These are phyloP conservation scores for Gymnodraco acuticeps DNA, from an alignment of 2,797 vertebrate species.

Conservation along the genomic window DNA sequence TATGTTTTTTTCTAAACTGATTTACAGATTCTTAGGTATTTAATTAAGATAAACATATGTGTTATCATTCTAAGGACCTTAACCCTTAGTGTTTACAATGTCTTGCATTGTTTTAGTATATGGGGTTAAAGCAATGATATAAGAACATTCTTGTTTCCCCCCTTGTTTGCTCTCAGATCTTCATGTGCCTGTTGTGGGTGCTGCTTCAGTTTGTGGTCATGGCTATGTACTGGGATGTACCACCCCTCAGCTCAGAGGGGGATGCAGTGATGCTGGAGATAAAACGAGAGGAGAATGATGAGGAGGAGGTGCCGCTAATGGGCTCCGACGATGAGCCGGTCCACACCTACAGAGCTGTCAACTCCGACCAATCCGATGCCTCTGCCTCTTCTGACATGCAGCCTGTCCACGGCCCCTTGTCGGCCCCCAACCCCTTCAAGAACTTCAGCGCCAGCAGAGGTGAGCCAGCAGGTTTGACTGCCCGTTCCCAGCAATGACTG, in stretches of 20 bases:
- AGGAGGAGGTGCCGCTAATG: conserved; percentile 72
- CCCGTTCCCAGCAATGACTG: conserved; percentile 41
- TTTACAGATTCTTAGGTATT: too few species aligned
- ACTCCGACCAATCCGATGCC: conserved; percentile 42
- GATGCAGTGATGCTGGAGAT: conserved; percentile 53
- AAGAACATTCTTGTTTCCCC: not conserved
- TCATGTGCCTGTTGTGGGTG: conserved; percentile 89
- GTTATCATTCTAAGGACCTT: too few species aligned
- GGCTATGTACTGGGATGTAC: conserved; percentile 84
- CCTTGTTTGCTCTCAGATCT: conserved; percentile 76
- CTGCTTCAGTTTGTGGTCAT: conserved; percentile 84
- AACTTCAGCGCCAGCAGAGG: conserved; percentile 81
- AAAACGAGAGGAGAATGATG: conserved; percentile 62
- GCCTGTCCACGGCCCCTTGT: not conserved
- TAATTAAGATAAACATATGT: too few species aligned
- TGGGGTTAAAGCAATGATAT: conserved; percentile 1
- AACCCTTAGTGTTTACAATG: too few species aligned
- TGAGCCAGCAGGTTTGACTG: conserved; percentile 71
- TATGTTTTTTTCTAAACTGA: too few species aligned
- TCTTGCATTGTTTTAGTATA: too few species aligned
- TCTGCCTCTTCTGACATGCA: conserved; percentile 29
- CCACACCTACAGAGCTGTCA: conserved; percentile 72
- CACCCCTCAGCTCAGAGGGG: conserved; percentile 62
- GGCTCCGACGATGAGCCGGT: conserved; percentile 61
- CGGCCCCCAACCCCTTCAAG: conserved; percentile 61